Evolutionary conservation across 2,797 vertebrate genomes (phyloP).

Genomic region (Gadopsis bispinosus): DNA sequence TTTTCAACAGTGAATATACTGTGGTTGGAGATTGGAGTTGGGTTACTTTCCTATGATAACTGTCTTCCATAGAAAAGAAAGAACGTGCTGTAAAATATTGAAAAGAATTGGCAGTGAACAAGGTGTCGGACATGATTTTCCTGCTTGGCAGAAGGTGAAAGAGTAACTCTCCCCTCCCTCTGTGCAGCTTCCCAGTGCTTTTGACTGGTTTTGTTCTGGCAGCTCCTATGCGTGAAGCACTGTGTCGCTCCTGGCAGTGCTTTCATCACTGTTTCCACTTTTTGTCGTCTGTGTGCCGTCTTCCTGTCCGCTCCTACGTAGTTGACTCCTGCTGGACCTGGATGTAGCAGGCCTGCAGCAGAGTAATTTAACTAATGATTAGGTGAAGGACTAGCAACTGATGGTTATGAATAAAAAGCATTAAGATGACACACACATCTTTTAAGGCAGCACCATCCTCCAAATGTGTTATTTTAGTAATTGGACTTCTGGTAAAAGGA

Average conservation of each 20-base stretch:
- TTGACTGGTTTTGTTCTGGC: slow-evolving; percentile 20
- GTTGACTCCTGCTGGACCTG: slow-evolving; percentile 95
- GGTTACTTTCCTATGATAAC: neutral
- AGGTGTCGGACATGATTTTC: slow-evolving; percentile 1
- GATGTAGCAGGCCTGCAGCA: slow-evolving; percentile 92
- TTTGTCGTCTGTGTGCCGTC: neutral
- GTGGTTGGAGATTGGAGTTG: neutral
- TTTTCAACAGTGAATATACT: neutral
- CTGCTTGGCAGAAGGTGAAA: neutral
- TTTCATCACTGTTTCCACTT: neutral
- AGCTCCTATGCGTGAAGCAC: slow-evolving; percentile 1
- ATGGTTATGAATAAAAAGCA: neutral
- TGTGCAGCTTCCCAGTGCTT: slow-evolving; percentile 24
- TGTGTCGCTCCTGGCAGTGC: neutral
- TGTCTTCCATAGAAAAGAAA: neutral
- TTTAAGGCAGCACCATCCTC: neutral
- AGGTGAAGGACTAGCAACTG: neutral
- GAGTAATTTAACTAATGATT: neutral
- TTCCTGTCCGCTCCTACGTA: slow-evolving; percentile 72
- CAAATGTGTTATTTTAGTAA: neutral
- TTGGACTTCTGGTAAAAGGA: too few species aligned
- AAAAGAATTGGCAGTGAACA: neutral
- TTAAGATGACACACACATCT: neutral
- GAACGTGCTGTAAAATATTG: neutral
- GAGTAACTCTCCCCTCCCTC: neutral